Evolutionary conservation across 2,888 invertebrate genomes (phyloP).

Genomic region (Agrotis segetum): DNA sequence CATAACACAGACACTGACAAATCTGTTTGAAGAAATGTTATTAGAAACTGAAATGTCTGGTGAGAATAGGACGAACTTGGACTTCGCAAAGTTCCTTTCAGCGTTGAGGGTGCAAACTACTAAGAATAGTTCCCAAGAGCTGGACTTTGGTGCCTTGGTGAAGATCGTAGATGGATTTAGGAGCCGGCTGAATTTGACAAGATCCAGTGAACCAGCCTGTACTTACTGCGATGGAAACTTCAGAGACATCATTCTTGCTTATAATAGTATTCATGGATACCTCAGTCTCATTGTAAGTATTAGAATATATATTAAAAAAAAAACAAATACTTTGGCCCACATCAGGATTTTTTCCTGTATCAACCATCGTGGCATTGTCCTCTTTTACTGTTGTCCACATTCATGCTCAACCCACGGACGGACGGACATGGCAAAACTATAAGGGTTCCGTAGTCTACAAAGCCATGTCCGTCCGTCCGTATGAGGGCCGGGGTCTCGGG

Average conservation of each 20-base stretch:
- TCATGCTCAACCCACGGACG: no score
- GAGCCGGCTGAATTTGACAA: constrained; percentile 80
- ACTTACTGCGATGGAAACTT: constrained; percentile 92
- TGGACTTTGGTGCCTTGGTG: constrained; percentile 84
- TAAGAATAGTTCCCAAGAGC: constrained; percentile 78
- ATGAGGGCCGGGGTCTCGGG: no score
- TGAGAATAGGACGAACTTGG: constrained; percentile 79
- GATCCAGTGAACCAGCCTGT: constrained; percentile 76
- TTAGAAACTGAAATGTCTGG: constrained; percentile 77
- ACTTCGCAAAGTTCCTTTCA: constrained; percentile 81
- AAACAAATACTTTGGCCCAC: no score
- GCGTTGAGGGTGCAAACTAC: constrained; percentile 78
- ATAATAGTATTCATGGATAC: constrained; percentile 95
- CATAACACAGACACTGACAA: constrained; percentile 83
- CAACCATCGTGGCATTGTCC: no score
- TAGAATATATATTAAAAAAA: neutral
- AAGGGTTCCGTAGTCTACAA: no score
- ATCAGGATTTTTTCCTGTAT: no score
- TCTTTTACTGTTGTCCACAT: no score
- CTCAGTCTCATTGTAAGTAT: constrained; percentile 94
- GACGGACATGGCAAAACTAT: no score
- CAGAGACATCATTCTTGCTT: constrained; percentile 91
- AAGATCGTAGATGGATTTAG: constrained; percentile 84
- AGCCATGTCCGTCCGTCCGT: no score
- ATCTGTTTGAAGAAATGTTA: constrained; percentile 85